Conservation (phyloP, 2,113 vertebrate genomes). For the Phalacrocorax brasilianus region DNA sequence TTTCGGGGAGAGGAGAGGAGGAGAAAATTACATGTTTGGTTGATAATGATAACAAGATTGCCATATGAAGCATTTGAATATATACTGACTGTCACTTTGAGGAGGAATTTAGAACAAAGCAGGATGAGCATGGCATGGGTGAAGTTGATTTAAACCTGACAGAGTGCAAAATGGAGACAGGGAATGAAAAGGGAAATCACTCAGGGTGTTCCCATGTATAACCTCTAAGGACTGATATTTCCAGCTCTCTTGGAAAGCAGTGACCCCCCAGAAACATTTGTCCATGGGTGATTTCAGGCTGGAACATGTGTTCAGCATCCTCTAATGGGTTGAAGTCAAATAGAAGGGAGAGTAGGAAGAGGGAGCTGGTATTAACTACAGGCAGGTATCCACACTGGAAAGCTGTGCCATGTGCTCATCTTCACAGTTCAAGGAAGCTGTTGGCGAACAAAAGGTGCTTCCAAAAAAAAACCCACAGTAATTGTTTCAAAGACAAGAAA, state of each 20-base stretch:
- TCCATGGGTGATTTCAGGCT: not conserved
- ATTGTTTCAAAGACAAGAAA: not conserved
- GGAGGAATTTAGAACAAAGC: not conserved
- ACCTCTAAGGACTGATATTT: not conserved
- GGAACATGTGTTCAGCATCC: not conserved
- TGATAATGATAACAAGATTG: constrained; percentile 28
- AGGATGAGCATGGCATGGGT: not conserved
- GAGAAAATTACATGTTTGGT: constrained; percentile 31
- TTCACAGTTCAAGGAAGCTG: not conserved
- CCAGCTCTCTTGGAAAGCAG: not conserved
- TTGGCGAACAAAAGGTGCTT: not conserved
- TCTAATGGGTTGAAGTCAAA: not conserved
- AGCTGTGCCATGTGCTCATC: not conserved
- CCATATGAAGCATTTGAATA: not conserved
- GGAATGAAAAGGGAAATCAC: not conserved
- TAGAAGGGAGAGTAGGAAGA: not conserved
- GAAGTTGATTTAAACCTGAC: not conserved
- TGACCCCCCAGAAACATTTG: not conserved
- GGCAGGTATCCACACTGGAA: not conserved
- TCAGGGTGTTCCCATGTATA: not conserved
- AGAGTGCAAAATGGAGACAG: not conserved
- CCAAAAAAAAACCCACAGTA: not conserved
- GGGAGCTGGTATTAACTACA: not conserved
- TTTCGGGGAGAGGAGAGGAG: constrained; percentile 1
- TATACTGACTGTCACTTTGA: not conserved